Conservation (phyloP, 2,888 invertebrate genomes). For the Salpingus planirostris region DNA sequence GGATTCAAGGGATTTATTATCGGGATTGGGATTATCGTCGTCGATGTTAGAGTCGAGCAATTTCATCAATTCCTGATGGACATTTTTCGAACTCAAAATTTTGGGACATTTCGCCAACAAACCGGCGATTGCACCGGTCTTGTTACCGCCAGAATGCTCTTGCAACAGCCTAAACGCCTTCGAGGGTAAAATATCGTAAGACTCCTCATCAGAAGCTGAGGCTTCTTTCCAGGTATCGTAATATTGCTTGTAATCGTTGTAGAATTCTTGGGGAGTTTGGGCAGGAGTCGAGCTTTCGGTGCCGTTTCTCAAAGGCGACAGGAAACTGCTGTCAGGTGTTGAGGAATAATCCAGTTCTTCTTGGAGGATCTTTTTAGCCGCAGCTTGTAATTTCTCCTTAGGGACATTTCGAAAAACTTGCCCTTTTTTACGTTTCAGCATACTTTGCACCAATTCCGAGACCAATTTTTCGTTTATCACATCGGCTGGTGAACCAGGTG, state of each 20-base stretch:
- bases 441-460: slow-evolving; percentile 50
- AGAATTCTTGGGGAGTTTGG: slow-evolving; percentile 43
- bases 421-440: slow-evolving; percentile 48
- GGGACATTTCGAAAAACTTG: slow-evolving; percentile 46
- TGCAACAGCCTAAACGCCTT: slow-evolving; percentile 49
- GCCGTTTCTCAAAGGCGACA: slow-evolving; percentile 32
- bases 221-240: slow-evolving; percentile 47
- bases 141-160: slow-evolving; percentile 40
- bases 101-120: slow-evolving; percentile 54
- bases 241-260: slow-evolving; percentile 45
- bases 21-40: slow-evolving; percentile 8
- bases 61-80: slow-evolving; percentile 44
- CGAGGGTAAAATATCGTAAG: slow-evolving; percentile 48
- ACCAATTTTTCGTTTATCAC: slow-evolving; percentile 48
- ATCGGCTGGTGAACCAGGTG: slow-evolving; percentile 42
- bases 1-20: slow-evolving; percentile 21
- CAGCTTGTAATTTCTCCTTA: slow-evolving; percentile 50
- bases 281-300: slow-evolving; percentile 45
- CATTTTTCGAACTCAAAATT: slow-evolving; percentile 49
- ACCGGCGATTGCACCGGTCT: slow-evolving; percentile 39
- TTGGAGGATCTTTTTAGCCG: slow-evolving; percentile 48
- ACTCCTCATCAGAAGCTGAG: slow-evolving; percentile 25
- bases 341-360: slow-evolving; percentile 46
- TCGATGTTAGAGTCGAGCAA: too few species aligned
- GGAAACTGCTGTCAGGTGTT: slow-evolving; percentile 33